Evolutionary conservation across 2,113 vertebrate genomes (phyloP).

Genomic region (Dissostichus mawsoni): DNA sequence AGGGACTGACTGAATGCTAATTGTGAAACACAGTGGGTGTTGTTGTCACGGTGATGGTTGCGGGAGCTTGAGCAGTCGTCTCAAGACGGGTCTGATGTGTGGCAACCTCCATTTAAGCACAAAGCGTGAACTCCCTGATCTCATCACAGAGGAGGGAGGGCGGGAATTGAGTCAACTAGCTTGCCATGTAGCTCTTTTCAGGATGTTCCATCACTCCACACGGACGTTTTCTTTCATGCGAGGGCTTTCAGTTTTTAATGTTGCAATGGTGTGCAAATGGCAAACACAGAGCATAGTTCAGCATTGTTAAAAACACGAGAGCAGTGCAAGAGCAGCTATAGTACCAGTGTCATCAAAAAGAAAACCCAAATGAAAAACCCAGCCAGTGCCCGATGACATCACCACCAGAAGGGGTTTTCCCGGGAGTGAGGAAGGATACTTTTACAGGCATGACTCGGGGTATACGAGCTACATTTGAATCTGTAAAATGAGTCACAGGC

Average conservation of each 20-base stretch:
- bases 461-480: conserved; percentile 27
- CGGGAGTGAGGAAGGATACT: conserved; percentile 32
- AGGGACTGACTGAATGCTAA: conserved; percentile 59
- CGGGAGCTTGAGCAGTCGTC: conserved; percentile 32
- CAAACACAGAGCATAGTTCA: conserved; percentile 20
- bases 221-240: not conserved
- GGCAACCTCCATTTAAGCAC: conserved; percentile 64
- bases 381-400: conserved; percentile 32
- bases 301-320: not conserved
- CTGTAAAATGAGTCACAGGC: conserved; percentile 63
- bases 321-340: not conserved
- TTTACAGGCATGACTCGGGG: conserved; percentile 37
- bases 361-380: conserved; percentile 29
- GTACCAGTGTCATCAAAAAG: conserved; percentile 30
- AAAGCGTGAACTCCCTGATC: conserved; percentile 61
- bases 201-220: conserved; percentile 3
- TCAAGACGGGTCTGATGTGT: conserved; percentile 51
- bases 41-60: conserved; percentile 66
- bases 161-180: not conserved
- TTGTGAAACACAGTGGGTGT: conserved; percentile 55
- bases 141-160: conserved; percentile 40
- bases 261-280: not conserved
- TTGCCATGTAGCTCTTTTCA: conserved; percentile 14
- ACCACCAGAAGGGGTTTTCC: conserved; percentile 55
- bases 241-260: conserved; percentile 2